Base-by-base conservation (phyloP, 2,113 vertebrate genomes). In the Oreochromis spilurus region DNA sequence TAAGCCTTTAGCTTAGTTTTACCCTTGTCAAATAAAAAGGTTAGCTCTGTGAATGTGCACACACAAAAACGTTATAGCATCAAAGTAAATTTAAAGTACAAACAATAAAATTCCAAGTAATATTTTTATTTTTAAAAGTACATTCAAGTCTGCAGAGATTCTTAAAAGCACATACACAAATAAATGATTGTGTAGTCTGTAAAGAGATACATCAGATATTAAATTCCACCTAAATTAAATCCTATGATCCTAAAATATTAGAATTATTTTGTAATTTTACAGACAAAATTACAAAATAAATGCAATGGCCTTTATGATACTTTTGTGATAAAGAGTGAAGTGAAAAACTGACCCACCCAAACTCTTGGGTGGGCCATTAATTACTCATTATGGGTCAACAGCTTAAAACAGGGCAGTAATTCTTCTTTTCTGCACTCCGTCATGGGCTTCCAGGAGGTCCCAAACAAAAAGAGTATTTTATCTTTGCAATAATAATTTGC, bases 381-480 rank as follows among this genome's bases (percentile, higher is more conserved):
- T 84, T 16, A 78, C 29, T 77, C 24, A 52, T 13, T 24, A 14
- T 50, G 16, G 55, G 11, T 53, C 79, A 9, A 7, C 45, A 54
- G 77, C 21, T 16, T 19, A 29, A 3, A 43, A 38, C 12, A 26
- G 26, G 6, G 5, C 65, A 38, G 36, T 29, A 29, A 50, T 19
- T 70, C 81, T 85, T 29, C 83, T 55, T 21, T 65, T 65, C 34
- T 62, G 31, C 7, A 1, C 0, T 81, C 43, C n/a, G 70, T 50
- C 36, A 3, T 9, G 55, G 45, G 21, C 54, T 57, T 86, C 60
- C 80, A 75, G 60, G 77, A 58, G 84, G 84, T 77, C 86, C 11
- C 8, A 78, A 48, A 77, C 43, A 77, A 50, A 88, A 92, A 54
- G 24, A 82, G 84, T 17, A 81, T 86, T 90, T 89, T 84, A 82